Percentiles rank a stretch among this genome's conserved stretches.
phyloP scores from a whole-genome alignment of 37 sponge, comb jelly and placozoan genomes.

The Crambe crambe region DNA sequence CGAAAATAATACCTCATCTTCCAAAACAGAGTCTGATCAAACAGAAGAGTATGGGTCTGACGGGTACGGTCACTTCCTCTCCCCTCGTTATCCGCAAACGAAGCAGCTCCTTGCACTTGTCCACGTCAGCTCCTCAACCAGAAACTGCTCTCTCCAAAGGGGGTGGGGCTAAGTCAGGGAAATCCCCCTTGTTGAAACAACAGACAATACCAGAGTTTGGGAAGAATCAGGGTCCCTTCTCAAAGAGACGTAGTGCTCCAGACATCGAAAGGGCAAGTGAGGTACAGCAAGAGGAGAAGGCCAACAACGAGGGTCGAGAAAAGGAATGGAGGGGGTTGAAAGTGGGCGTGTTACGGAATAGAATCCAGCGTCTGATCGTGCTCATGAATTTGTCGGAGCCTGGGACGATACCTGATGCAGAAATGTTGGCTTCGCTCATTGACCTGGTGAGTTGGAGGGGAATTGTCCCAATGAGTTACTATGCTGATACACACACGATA shows the following conservation, averaged over 20 bases:
- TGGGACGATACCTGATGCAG: conserved; percentile 56
- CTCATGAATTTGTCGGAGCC: conserved; percentile 71
- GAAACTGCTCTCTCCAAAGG: too few relatives aligned
- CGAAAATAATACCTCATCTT: too few relatives aligned
- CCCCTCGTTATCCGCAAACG: neutral
- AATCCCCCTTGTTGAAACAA: conserved; percentile 2
- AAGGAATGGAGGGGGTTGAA: conserved; percentile 54
- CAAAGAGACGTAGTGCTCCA: neutral
- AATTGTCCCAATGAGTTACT: too few relatives aligned
- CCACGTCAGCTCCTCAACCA: neutral
- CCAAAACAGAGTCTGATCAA: neutral
- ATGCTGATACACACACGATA: too few relatives aligned
- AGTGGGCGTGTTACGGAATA: conserved; percentile 22
- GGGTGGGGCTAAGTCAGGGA: neutral
- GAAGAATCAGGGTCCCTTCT: neutral
- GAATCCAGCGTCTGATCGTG: conserved; percentile 53
- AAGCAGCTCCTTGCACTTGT: neutral
- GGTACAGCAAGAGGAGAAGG: neutral
- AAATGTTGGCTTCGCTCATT: conserved; percentile 65
- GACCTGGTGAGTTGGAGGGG: conserved; percentile 51
- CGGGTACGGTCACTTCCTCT: neutral
- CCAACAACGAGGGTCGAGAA: neutral
- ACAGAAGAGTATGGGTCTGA: neutral
- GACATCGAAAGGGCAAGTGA: neutral
- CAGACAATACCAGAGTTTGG: neutral